Base-by-base conservation (phyloP, 2,797 vertebrate genomes). In the Coracias cyanogaster region DNA sequence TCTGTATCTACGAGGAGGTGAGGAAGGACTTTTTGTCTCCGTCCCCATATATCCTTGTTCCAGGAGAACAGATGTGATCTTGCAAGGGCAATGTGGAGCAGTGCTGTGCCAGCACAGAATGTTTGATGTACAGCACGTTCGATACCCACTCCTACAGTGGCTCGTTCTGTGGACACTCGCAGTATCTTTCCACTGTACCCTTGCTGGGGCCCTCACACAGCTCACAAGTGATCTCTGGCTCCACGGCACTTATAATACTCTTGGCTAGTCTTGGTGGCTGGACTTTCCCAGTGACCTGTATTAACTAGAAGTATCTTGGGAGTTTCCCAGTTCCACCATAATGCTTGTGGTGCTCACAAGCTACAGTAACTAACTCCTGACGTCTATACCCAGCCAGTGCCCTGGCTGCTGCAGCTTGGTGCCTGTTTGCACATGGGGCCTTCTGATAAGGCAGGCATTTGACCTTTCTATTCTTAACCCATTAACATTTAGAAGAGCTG, bases 211-310 rank as follows among this genome's bases (percentile, higher is more conserved):
- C 54, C 77, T 71, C 54, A 35, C 51, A 4, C 43, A 55, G 41
- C 74, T 91, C 88, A 21, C 41, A 28, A 46, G 71, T 20, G 33
- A 33, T 61, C 45, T 60, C 62, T 89, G 72, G 41, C 51, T 78
- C 61, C 39, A 26, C 51, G 61, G 73, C 77, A 92, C 73, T 69
- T 88, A 8, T 9, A 12, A 74, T 55, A 72, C 43, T 88, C 22
- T 3, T 71, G 43, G 55, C 70, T 64, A 93, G 79, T 91, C 96
- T 73, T 96, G 93, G 91, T 82, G 76, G 31, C 71, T 98, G 97
- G 98, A 97, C 97, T 97, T 97, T 97, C 96, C 95, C 89, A 82
- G 90, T 89, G 95, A 97, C 97, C 95, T 97, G 83, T 93, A 96
- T 94, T 96, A 98, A 93, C 67, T 91, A 97, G 91, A 97, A 97